Evolutionary conservation across 1,140 invertebrate species (phyloP), one percentile per base, ranked within the genome.

Genomic region (Heterodera carotae): DNA sequence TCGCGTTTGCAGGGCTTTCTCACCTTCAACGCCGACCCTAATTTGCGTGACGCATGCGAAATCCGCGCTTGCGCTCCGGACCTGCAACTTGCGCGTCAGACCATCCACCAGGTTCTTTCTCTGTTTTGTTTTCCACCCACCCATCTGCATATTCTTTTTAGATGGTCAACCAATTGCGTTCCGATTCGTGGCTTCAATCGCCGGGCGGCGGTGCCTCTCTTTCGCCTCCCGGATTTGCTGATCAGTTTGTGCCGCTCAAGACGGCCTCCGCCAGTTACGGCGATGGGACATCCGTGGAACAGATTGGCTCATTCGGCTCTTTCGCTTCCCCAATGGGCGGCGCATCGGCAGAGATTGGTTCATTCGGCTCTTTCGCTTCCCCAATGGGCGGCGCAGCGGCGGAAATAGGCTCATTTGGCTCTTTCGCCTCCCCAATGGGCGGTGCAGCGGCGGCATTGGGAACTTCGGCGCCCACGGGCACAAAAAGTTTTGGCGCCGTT

Each of bases 1-100:
- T 91, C 92, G 1, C 94, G 96, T 88, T 89, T 98, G 36, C 93
- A 96, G 85, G 89, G 92, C 10, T 89, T 97, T 79, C 90, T 96
- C 82, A 92, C 91, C 84, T 94, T 93, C 84, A 93, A 92, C 78
- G 93, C 94, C 0, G 94, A 98, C 84, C 90, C 93, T 36, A 87
- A 85, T 15, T 81, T 80, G 31, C 66, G 70, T 34, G 80, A 70
- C 0, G 76, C 83, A 1, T 84, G 84, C 43, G 83, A 84, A 62
- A 78, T 84, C 36, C 83, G 82, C 33, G 36, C 74, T 2, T 60
- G 60, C 18, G 43, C 73, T 8, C 59, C 81, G 5, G 75, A 86
- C 56, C 43, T 76, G 1, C 33, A 67, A 27, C 79, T 72, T 27
- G 77, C 82, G 36, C 71, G 83, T 31, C 75, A 77, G 74, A 70